Base-by-base conservation (phyloP, 2,888 invertebrate species). In the Noctuana brunneofusca region DNA sequence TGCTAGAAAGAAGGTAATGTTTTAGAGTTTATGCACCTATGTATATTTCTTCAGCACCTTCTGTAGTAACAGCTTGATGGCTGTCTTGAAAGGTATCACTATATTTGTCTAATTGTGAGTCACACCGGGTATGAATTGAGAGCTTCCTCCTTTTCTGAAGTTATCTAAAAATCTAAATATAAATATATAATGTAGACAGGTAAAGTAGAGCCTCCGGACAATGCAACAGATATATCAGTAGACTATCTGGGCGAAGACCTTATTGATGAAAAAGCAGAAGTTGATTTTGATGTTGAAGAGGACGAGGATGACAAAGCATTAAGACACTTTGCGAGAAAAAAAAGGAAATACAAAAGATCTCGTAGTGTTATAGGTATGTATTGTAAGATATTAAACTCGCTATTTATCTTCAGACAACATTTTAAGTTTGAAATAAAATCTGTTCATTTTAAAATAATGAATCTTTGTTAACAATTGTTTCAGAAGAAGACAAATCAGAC, bases 401-500 rank as follows among this genome's bases (percentile, higher is more conserved):
- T n/a, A 5, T 20, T 46, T 16, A 41, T 16, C 20, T 46, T 0
- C 20, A 20, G 12, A 3, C 3, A 46, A 16, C n/a, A n/a, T 41
- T 6, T 3, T 27, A 27, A 27, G 8, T 27, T 27, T 27, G 5
- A 27, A 27, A 27, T 5, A 8, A 27, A 27, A 5, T 27, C 27
- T 8, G 8, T 27, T 24, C 3, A 3, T 24, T 24, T 24, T 5
- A 24, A 24, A 5, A 4, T 3, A 24, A 24, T 24, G 4, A 24
- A 24, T n/a, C n/a, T n/a, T n/a, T n/a, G n/a, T n/a, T n/a, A n/a
- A n/a, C n/a, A n/a, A 20, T 48, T 20, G 11, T 65, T 66, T 66
- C 66, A 69, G 69, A 69, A 71, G 63, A 63, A 32, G 70, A 73
- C 66, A 65, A 67, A 57, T 62, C 66, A 20, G 68, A 68, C 9